These are phyloP conservation scores for Catocala fraxini DNA, from an alignment of 2,888 invertebrate species.

Conservation along the genomic window DNA sequence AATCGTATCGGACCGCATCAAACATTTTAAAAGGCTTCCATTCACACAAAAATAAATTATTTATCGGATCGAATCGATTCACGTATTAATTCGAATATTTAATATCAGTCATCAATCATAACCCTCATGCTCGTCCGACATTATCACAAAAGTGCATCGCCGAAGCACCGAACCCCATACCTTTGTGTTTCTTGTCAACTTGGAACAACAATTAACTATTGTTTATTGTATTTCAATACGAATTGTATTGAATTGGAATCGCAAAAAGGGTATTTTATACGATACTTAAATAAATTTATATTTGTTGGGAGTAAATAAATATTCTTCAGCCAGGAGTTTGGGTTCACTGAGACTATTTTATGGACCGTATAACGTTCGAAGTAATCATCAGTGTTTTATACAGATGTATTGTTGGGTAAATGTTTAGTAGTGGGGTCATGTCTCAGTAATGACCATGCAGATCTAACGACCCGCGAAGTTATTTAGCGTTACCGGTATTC, in stretches of 20 bases:
- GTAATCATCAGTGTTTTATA: slow-evolving; percentile 32
- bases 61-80: slow-evolving; percentile 72
- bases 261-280: slow-evolving; percentile 62
- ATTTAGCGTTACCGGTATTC: too few relatives aligned
- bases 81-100: slow-evolving; percentile 78
- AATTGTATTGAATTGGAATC: slow-evolving; percentile 62
- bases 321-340: slow-evolving; percentile 29
- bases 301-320: slow-evolving; percentile 52
- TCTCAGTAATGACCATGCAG: too few relatives aligned
- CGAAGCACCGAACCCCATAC: slow-evolving; percentile 56
- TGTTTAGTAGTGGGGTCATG: too few relatives aligned
- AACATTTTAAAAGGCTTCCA: slow-evolving; percentile 61
- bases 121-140: slow-evolving; percentile 67
- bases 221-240: slow-evolving; percentile 69
- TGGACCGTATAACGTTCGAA: slow-evolving; percentile 30
- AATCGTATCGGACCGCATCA: slow-evolving; percentile 62
- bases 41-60: slow-evolving; percentile 77
- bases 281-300: slow-evolving; percentile 61
- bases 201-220: slow-evolving; percentile 69
- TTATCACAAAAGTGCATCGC: slow-evolving; percentile 74
- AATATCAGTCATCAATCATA: slow-evolving; percentile 83
- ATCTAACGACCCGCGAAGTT: too few relatives aligned
- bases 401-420: neutral
- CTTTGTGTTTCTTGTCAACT: slow-evolving; percentile 61
- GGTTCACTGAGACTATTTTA: slow-evolving; percentile 28